phyloP scores from a whole-genome alignment of 2,113 vertebrate species.

The Amblyopsis rosae region DNA sequence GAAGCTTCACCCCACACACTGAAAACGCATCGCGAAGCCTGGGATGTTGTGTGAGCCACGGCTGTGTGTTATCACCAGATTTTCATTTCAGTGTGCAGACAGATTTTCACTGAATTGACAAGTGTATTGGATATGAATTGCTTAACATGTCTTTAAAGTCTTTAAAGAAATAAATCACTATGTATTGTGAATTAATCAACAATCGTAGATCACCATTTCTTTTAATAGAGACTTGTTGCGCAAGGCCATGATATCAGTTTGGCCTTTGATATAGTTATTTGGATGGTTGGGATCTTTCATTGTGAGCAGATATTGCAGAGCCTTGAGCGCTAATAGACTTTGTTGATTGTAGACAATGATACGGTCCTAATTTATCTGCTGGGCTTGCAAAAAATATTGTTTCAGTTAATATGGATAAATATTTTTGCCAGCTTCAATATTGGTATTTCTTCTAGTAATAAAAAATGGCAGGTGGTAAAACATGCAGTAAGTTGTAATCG shows the following conservation, averaged over 20 bases:
- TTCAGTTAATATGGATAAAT: too few species aligned
- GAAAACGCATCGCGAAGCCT: too few species aligned
- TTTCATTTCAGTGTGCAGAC: too few species aligned
- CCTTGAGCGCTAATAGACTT: neutral
- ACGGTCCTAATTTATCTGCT: too few species aligned
- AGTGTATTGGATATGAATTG: neutral
- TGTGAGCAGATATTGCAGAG: slow-evolving; percentile 12
- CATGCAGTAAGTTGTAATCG: neutral
- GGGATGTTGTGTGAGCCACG: too few species aligned
- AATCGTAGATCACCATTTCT: neutral
- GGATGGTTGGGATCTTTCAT: slow-evolving; percentile 10
- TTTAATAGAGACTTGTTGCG: slow-evolving; percentile 35
- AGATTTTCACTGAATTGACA: neutral
- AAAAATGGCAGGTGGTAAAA: neutral
- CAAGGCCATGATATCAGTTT: slow-evolving; percentile 30
- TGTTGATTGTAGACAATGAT: neutral
- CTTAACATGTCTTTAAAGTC: too few species aligned
- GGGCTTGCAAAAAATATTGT: too few species aligned
- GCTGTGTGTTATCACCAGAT: neutral
- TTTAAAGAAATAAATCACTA: too few species aligned
- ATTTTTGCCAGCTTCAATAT: too few species aligned
- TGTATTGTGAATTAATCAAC: slow-evolving; percentile 1
- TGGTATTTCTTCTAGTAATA: too few species aligned
- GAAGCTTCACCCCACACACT: too few species aligned
- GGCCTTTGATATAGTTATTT: slow-evolving; percentile 48